These are phyloP conservation scores for Ranitomeya variabilis DNA, from an alignment of 2,113 vertebrate species.

Conservation along the genomic window DNA sequence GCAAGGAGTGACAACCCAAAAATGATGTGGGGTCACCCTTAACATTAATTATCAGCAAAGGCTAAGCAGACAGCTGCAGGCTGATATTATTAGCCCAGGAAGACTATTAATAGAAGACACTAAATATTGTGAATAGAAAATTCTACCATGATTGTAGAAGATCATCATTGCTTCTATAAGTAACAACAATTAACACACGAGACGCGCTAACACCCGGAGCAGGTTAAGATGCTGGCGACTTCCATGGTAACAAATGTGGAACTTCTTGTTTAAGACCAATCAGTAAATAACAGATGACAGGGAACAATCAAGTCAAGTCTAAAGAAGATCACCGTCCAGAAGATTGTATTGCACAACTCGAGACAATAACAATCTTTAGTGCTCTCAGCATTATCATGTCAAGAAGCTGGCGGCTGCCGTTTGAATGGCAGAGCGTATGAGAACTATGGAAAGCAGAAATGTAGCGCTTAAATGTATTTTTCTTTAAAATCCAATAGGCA, in stretches of 20 bases:
- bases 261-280: slow-evolving; percentile 55
- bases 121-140: not conserved
- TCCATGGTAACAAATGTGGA: slow-evolving; percentile 70
- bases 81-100: no score
- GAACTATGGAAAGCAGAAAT: not conserved
- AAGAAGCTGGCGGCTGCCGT: not conserved
- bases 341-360: not conserved
- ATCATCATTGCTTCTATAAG: slow-evolving; percentile 50
- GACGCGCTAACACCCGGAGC: slow-evolving; percentile 57
- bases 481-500: not conserved
- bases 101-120: no score
- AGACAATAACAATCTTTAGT: not conserved
- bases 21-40: no score
- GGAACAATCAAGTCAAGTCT: slow-evolving; percentile 55
- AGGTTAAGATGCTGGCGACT: slow-evolving; percentile 64
- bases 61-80: no score
- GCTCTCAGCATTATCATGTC: not conserved
- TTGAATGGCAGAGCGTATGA: not conserved
- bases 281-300: slow-evolving; percentile 60
- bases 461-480: not conserved
- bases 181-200: slow-evolving; percentile 63
- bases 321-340: slow-evolving; percentile 29
- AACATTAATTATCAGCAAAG: no score
- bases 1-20: no score
- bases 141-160: no score